phyloP scores from a whole-genome alignment of 2,797 vertebrate genomes.

The Podarcis lilfordi region DNA sequence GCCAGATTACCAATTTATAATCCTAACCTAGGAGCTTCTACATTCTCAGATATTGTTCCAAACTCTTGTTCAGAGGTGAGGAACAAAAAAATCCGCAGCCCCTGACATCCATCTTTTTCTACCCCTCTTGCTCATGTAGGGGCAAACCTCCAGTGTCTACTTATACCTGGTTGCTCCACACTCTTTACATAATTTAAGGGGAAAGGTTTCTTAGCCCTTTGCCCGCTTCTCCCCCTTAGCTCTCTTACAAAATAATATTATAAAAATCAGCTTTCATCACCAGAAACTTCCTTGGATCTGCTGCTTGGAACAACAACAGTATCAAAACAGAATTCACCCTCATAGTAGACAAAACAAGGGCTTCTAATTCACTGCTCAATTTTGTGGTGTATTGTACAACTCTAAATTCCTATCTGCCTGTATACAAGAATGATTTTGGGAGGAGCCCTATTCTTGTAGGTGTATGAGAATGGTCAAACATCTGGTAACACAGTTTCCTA shows the following conservation, averaged over 20 bases:
- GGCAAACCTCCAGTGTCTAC: not conserved
- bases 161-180: not conserved
- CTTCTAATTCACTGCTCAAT: not conserved
- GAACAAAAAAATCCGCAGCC: not conserved
- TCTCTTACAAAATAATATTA: not conserved
- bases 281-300: not conserved
- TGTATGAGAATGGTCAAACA: not conserved
- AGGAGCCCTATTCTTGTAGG: not conserved
- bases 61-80: not conserved
- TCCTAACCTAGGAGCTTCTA: not conserved
- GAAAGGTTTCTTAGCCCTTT: too few relatives aligned
- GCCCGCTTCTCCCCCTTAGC: not conserved
- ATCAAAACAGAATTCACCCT: not conserved
- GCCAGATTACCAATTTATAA: not conserved
- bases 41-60: not conserved
- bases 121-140: not conserved
- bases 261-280: not conserved
- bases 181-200: too few relatives aligned
- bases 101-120: too few relatives aligned
- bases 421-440: not conserved
- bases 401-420: not conserved
- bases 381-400: not conserved
- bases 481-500: not conserved
- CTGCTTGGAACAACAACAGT: not conserved
- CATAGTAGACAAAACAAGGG: not conserved